These are phyloP conservation scores for Paraplagusia blochii DNA, from an alignment of 2,113 vertebrate species.

Conservation along the genomic window DNA sequence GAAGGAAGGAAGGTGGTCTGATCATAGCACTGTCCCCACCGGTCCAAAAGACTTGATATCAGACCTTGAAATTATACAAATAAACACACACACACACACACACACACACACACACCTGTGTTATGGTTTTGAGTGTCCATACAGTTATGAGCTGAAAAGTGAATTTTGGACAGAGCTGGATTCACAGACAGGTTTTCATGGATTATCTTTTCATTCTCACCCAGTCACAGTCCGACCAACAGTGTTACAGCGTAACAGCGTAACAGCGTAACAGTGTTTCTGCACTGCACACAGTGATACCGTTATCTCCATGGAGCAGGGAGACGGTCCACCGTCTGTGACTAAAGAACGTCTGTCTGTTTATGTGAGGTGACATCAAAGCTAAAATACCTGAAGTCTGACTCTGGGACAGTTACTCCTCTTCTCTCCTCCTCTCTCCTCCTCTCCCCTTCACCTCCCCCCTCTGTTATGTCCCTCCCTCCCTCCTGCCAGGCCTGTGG, in stretches of 20 bases:
- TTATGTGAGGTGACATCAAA: conserved; percentile 27
- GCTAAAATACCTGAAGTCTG: conserved; percentile 5
- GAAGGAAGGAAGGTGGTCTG: no score
- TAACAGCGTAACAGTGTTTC: background rate
- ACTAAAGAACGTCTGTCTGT: background rate
- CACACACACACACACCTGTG: no score
- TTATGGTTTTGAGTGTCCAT: no score
- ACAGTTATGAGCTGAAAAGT: background rate
- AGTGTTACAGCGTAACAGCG: conserved; percentile 18
- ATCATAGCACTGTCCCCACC: no score
- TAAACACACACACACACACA: no score
- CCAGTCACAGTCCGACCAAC: conserved; percentile 13
- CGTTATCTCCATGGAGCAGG: conserved; percentile 51
- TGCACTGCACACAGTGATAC: background rate
- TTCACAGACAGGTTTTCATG: conserved; percentile 16
- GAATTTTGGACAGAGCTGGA: conserved; percentile 9
- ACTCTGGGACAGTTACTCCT: no score
- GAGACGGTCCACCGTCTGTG: conserved; percentile 12
- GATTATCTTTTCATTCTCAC: background rate
- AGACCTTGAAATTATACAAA: no score
- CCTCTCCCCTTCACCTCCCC: conserved; percentile 2
- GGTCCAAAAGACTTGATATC: no score
- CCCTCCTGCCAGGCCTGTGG: conserved; percentile 11
- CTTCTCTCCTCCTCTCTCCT: conserved; percentile 1
- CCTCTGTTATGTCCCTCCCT: background rate